Evolutionary conservation across 2,888 invertebrate species (phyloP), one percentile per base, ranked within the genome.

Genomic region (Dendrolimus houi): DNA sequence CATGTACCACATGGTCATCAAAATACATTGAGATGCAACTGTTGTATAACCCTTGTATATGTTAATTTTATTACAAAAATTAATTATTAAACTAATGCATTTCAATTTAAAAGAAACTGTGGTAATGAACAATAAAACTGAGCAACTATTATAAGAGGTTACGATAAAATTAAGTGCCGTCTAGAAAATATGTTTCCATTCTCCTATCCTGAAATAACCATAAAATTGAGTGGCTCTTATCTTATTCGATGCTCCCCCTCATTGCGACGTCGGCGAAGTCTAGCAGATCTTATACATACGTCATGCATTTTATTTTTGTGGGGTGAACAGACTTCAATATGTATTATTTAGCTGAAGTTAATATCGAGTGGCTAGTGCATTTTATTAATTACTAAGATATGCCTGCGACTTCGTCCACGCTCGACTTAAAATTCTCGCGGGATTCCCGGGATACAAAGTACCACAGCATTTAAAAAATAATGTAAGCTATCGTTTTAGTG

Each of bases 1-100:
- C 47, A 47, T 47, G 56, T 55, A 60, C 29, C 29, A 65, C 64
- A 69, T 67, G 66, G 63, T 62, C 62, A 62, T 58, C 42, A 60
- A 58, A 57, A 60, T 63, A 58, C 58, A 53, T 60, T 60, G 58
- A 58, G 57, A 62, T 60, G 60, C 59, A 62, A 62, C 59, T 62
- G 55, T 54, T 12, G 42, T 13, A 10, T 41, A 41, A 13, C 52
- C 7, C 8, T 12, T 47, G 40, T 13, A 41, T 41, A 56, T 56
- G 56, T 13, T 41, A 54, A 54, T 29, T 29, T 29, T 29, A 29
- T 29, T 47, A 47, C 47, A 47, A 8, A 9, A 47, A 47, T 29
- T 29, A 29, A 29, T 29, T 29, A 29, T 0, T 29, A 29, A 29
- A 29, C 29, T 29, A 29, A 29, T 29, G 29, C 29, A 29, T 1